These are phyloP conservation scores for Sander lucioperca DNA, from an alignment of 2,113 vertebrate genomes.

Conservation along the genomic window DNA sequence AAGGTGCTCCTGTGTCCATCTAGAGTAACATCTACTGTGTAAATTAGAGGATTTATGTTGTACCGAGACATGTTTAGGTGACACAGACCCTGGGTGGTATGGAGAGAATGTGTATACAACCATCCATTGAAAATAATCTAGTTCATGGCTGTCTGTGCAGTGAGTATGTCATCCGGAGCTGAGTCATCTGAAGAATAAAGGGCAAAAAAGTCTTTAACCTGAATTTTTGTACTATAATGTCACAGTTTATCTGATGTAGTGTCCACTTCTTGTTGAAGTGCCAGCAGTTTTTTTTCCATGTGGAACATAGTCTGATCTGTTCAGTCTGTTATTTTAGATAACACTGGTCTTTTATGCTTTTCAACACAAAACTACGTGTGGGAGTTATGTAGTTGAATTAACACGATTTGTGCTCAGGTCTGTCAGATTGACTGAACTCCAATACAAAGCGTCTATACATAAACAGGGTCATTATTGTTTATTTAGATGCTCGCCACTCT, in stretches of 20 bases:
- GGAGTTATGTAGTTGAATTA: conserved; percentile 56
- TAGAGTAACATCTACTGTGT: conserved; percentile 27
- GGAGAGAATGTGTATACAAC: conserved; percentile 18
- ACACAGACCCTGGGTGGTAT: neutral
- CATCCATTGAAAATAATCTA: conserved; percentile 16
- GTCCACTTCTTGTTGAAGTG: neutral
- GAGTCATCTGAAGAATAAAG: neutral
- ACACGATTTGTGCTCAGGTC: conserved; percentile 30
- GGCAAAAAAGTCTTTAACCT: neutral
- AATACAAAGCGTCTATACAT: conserved; percentile 37
- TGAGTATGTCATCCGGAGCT: neutral
- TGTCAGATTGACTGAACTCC: conserved; percentile 49
- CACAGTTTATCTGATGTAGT: conserved; percentile 16
- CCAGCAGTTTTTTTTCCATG: neutral
- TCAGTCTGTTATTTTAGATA: conserved; percentile 54
- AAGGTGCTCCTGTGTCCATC: conserved; percentile 4
- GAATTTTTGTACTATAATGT: neutral
- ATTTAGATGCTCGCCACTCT: conserved; percentile 11
- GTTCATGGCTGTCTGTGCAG: neutral
- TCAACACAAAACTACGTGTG: conserved; percentile 65
- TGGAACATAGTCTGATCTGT: conserved; percentile 26
- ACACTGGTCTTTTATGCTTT: conserved; percentile 47
- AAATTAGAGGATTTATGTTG: conserved; percentile 18
- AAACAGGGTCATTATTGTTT: conserved; percentile 52
- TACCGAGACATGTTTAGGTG: neutral